phyloP scores from a whole-genome alignment of 2,797 vertebrate species.

The Macropodus opercularis region DNA sequence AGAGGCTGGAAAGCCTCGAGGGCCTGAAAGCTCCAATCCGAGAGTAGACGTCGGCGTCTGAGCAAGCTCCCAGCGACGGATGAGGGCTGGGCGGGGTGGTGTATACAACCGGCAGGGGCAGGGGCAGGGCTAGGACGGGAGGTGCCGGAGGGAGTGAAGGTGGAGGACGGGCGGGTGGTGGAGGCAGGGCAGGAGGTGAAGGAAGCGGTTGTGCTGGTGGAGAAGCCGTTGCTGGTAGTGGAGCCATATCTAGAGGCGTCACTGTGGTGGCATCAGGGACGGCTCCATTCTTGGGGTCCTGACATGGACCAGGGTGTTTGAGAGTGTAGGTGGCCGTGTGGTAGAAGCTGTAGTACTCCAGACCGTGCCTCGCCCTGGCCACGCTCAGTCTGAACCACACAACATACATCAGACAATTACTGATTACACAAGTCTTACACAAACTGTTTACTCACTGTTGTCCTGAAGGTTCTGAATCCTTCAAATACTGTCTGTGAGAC shows the following conservation, averaged over 20 bases:
- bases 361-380: conserved; percentile 62
- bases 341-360: conserved; percentile 80
- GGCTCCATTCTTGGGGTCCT: conserved; percentile 40
- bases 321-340: conserved; percentile 78
- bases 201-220: conserved; percentile 37
- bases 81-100: conserved; percentile 79
- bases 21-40: conserved; percentile 73
- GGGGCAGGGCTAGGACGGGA: conserved; percentile 36
- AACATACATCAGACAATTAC: conserved; percentile 1
- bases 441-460: no score
- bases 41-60: conserved; percentile 79
- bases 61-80: conserved; percentile 73
- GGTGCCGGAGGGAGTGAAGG: conserved; percentile 29
- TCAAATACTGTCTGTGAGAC: no score
- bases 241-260: conserved; percentile 7
- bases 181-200: conserved; percentile 30
- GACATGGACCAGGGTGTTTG: conserved; percentile 45
- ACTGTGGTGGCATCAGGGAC: conserved; percentile 20
- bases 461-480: no score
- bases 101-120: conserved; percentile 66
- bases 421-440: no score
- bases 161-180: conserved; percentile 13
- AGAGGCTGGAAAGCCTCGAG: conserved; percentile 72
- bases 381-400: conserved; percentile 60
- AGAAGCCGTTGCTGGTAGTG: not conserved